phyloP scores from a whole-genome alignment of 1,140 invertebrate genomes.

The Zaprionus davidi region DNA sequence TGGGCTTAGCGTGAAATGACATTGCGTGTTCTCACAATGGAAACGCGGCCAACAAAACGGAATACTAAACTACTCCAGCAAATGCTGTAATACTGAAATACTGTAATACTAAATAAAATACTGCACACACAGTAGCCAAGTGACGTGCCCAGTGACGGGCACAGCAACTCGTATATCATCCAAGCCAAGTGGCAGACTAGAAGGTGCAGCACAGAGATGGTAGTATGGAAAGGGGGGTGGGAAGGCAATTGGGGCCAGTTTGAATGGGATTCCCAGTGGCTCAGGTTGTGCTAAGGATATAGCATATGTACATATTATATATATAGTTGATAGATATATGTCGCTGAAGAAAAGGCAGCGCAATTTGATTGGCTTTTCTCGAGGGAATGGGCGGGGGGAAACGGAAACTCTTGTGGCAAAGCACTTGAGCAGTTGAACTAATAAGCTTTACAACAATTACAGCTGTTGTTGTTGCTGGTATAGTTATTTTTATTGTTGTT shows the following conservation, averaged over 20 bases:
- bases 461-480: conserved; percentile 12
- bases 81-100: not conserved
- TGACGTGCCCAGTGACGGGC: not conserved
- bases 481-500: conserved; percentile 28
- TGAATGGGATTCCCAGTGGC: not conserved
- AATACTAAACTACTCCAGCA: conserved; percentile 12
- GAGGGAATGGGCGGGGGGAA: not conserved
- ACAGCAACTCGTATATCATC: conserved; percentile 59
- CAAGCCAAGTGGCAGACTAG: not conserved
- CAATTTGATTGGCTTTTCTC: not conserved
- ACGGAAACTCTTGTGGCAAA: conserved; percentile 14
- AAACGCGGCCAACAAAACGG: conserved; percentile 41
- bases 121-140: conserved; percentile 60
- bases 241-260: not conserved
- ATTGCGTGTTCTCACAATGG: conserved; percentile 65
- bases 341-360: not conserved
- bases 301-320: not conserved
- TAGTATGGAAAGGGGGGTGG: no score
- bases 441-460: conserved; percentile 51
- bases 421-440: conserved; percentile 45
- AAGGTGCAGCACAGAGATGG: not conserved
- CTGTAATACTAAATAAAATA: conserved; percentile 5
- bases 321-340: not conserved
- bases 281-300: not conserved
- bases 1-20: conserved; percentile 70